A percentile compares a stretch with the other conserved stretches of the same genome.
These are phyloP conservation scores for Rhinolophus ferrumequinum DNA, from an alignment of 2,113 vertebrate species.

Conservation along the genomic window DNA sequence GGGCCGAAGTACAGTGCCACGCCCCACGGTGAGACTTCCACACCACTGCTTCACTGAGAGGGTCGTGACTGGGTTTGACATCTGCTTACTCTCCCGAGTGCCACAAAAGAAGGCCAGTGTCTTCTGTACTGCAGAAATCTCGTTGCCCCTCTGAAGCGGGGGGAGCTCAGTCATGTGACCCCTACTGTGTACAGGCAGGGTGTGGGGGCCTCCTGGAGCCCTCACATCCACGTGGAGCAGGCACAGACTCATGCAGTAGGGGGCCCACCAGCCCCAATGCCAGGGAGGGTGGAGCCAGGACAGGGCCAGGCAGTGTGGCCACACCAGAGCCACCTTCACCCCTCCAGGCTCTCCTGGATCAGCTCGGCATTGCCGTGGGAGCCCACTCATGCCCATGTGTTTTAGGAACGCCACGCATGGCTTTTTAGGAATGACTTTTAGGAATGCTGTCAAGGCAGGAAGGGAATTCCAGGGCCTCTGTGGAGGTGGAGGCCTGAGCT, in stretches of 20 bases:
- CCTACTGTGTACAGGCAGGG: rapidly evolving
- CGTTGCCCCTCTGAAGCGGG: too few relatives aligned
- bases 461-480: background rate
- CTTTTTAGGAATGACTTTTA: too few relatives aligned
- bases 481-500: too few relatives aligned
- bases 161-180: background rate
- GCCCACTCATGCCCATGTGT: too few relatives aligned
- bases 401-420: too few relatives aligned
- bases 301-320: background rate
- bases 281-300: background rate
- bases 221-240: background rate
- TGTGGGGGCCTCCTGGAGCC: background rate
- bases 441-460: background rate
- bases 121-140: background rate
- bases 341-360: rapidly evolving
- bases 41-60: background rate
- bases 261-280: background rate
- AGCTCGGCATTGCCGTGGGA: too few relatives aligned
- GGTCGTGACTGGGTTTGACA: background rate
- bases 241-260: too few relatives aligned
- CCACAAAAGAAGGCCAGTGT: background rate
- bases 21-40: background rate
- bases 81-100: background rate
- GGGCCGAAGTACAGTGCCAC: too few relatives aligned
- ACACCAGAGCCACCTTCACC: background rate